These are phyloP conservation scores for Mormyrus hasselquistii DNA, from an alignment of 2,797 vertebrate genomes.

Conservation along the genomic window DNA sequence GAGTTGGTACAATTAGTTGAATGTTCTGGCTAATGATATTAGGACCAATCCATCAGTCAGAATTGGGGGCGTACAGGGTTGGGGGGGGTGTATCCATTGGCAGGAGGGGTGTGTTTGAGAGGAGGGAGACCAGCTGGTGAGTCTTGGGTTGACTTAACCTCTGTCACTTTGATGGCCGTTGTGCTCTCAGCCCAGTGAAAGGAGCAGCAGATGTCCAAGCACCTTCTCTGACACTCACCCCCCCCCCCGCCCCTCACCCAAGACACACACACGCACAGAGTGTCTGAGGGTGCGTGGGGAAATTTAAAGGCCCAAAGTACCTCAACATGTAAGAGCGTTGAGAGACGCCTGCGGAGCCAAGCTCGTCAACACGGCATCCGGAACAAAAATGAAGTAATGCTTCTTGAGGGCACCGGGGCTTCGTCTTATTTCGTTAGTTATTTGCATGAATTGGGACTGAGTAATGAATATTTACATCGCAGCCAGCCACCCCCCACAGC, in stretches of 20 bases:
- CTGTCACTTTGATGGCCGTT: conserved; percentile 68
- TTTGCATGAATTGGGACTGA: conserved; percentile 52
- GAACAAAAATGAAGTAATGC: conserved; percentile 43
- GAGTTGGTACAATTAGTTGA: conserved; percentile 68
- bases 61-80: conserved; percentile 26
- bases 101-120: conserved; percentile 25
- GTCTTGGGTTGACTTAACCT: conserved; percentile 61
- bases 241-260: conserved; percentile 29
- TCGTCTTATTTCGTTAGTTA: conserved; percentile 36
- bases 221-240: conserved; percentile 30
- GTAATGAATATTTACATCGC: conserved; percentile 53
- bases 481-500: conserved; percentile 15
- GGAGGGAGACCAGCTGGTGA: conserved; percentile 49
- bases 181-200: conserved; percentile 53
- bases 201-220: conserved; percentile 56
- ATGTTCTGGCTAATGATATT: conserved; percentile 68
- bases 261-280: conserved; percentile 23
- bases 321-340: background rate
- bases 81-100: conserved; percentile 41
- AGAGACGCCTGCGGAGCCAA: conserved; percentile 20
- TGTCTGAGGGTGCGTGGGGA: background rate
- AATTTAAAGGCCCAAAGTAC: background rate
- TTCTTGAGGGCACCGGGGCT: conserved; percentile 33
- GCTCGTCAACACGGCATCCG: conserved; percentile 35
- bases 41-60: conserved; percentile 57